Evolutionary conservation across 1,140 invertebrate genomes (phyloP).

Genomic region (Mactra quadrangularis): DNA sequence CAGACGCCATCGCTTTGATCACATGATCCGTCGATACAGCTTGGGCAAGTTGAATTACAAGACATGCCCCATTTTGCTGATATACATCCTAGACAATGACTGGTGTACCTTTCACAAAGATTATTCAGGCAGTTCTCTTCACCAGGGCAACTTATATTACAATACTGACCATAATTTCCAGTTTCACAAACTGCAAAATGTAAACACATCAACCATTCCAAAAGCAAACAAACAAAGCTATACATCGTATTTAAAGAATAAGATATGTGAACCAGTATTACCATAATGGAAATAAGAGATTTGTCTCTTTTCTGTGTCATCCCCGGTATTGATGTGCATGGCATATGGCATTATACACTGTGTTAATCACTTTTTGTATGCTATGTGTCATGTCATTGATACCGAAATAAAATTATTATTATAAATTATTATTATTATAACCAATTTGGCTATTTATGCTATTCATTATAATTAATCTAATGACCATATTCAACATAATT

Average conservation of each 20-base stretch:
- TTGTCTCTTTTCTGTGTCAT: no score
- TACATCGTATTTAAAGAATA: neutral
- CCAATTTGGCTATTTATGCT: no score
- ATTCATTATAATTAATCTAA: no score
- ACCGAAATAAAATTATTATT: no score
- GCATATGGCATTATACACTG: no score
- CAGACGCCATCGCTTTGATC: constrained; percentile 18
- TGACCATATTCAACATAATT: no score
- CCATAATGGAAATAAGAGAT: no score
- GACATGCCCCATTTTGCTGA: neutral
- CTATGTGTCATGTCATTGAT: no score
- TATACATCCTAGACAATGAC: constrained; percentile 11
- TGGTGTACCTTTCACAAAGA: constrained; percentile 30
- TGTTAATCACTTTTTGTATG: no score
- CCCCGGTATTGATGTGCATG: no score
- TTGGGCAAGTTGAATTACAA: constrained; percentile 29
- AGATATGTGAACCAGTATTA: no score
- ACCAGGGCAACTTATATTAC: constrained; percentile 20
- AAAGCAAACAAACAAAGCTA: neutral
- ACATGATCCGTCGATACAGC: constrained; percentile 28
- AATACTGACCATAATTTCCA: constrained; percentile 23
- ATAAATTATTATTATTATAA: no score
- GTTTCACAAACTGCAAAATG: constrained; percentile 21
- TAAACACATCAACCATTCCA: neutral
- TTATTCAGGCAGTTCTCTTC: neutral